Evolutionary conservation across 2,113 vertebrate species (phyloP).

Genomic region (Plestiodon gilberti): DNA sequence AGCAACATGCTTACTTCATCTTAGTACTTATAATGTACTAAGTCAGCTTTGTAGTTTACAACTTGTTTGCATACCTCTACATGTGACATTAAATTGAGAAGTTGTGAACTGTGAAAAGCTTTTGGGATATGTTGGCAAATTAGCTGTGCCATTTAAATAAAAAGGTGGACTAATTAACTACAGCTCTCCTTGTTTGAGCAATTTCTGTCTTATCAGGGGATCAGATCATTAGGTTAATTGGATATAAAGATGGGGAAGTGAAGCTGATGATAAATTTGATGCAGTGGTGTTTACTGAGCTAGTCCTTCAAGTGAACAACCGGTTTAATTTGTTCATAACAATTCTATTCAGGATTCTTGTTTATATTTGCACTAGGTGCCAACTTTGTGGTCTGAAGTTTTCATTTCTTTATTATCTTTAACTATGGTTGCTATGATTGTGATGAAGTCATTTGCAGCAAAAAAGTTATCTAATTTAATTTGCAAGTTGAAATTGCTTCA

Average conservation of each 20-base stretch:
- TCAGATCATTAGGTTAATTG: conserved; percentile 6
- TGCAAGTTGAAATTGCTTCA: not conserved
- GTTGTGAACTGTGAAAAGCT: conserved; percentile 6
- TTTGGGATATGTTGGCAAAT: not conserved
- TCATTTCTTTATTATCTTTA: not conserved
- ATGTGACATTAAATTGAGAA: not conserved
- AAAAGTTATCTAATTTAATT: not conserved
- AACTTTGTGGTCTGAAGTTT: not conserved
- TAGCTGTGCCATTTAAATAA: conserved; percentile 15
- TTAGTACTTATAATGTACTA: not conserved
- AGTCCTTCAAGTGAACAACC: not conserved
- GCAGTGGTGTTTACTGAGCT: not conserved
- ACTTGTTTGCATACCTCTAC: not conserved
- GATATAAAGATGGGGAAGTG: not conserved
- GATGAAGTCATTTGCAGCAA: not conserved
- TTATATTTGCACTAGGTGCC: not conserved
- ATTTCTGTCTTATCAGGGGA: not conserved
- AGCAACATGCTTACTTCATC: not conserved
- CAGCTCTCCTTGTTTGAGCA: not conserved
- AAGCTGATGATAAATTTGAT: conserved; percentile 8
- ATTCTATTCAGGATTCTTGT: not conserved
- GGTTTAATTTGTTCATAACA: not conserved
- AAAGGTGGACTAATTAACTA: conserved; percentile 13
- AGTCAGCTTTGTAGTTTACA: not conserved
- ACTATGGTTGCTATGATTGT: not conserved